Base-by-base conservation (phyloP, 2,113 vertebrate genomes). In the Aphyosemion australe region DNA sequence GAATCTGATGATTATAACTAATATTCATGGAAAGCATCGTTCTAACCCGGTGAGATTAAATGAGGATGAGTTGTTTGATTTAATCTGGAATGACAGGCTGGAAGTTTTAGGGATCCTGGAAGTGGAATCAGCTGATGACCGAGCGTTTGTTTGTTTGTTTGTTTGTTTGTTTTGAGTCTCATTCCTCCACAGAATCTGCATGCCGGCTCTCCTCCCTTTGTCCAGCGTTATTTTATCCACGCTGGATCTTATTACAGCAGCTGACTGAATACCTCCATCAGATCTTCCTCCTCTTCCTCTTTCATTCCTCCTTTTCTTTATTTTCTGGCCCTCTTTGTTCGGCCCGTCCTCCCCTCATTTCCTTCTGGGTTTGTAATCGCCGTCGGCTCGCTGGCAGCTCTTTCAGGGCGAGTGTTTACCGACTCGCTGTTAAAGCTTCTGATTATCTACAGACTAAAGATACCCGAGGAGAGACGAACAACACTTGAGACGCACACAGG, bases 221-320 rank as follows among this genome's bases (percentile, higher is more conserved):
- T 87, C 57, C 68, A 15, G 52, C n/a, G n/a, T n/a, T 69, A 31
- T 10, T 37, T 37, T 84, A 81, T 87, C 80, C 79, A 59, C 62
- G 12, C 42, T 75, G 74, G 78, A 89, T 89, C 80, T 88, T 60
- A 86, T 88, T 87, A 82, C 81, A 66, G 66, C 60, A 8, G 74
- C 59, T 8, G 31, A n/a, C 49, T 88, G 84, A 89, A 89, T 86
- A 72, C 76, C 74, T 52, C 53, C 85, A 86, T 84, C 83, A 74
- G 76, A 84, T 85, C 74, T 71, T 69, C 64, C 68, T 73, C 85
- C 62, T 79, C 67, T 79, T 51, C 56, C 41, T 53, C 61, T 60
- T 72, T 85, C 47, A 61, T 78, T 61, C 26, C 74, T 77, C 54
- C 48, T 55, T 2, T 48, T 76, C 65, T 69, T 72, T 76, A 48